Conservation (phyloP, 2,888 invertebrate species). For the Euplexia lucipara region DNA sequence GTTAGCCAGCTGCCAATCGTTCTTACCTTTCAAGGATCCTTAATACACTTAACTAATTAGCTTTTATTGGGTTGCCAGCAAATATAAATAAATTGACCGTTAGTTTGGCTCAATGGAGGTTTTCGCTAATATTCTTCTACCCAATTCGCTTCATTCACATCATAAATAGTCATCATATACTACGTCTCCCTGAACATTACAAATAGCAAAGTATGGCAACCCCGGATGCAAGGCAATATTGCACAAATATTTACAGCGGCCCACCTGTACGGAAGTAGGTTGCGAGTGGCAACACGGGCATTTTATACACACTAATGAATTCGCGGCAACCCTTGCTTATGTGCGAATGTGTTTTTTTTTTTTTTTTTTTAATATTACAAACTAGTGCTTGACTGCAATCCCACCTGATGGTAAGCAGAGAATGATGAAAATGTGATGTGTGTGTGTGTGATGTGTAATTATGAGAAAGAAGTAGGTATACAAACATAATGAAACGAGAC, state of each 20-base stretch:
- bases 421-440: too few relatives aligned
- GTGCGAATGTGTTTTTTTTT: too few relatives aligned
- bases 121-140: not conserved
- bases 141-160: not conserved
- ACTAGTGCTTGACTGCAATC: too few relatives aligned
- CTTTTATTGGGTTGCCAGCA: not conserved
- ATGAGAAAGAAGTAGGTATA: conserved; percentile 16
- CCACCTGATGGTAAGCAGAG: too few relatives aligned
- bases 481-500: conserved; percentile 3
- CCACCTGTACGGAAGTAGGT: conserved; percentile 56
- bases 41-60: conserved; percentile 4
- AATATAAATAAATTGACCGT: not conserved
- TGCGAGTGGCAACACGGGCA: conserved; percentile 52
- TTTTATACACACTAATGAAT: conserved; percentile 60
- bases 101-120: not conserved
- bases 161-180: not conserved
- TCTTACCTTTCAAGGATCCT: not conserved
- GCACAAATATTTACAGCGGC: conserved; percentile 53
- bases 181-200: conserved; percentile 13
- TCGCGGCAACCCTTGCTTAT: conserved; percentile 20
- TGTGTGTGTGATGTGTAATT: too few relatives aligned
- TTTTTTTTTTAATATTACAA: too few relatives aligned
- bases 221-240: conserved; percentile 48
- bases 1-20: not conserved
- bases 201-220: conserved; percentile 39